Percentiles rank a stretch among this genome's conserved stretches.
These are phyloP conservation scores for Metridium senile DNA, from an alignment of 92 coral and sea anemone species.

Conservation along the genomic window DNA sequence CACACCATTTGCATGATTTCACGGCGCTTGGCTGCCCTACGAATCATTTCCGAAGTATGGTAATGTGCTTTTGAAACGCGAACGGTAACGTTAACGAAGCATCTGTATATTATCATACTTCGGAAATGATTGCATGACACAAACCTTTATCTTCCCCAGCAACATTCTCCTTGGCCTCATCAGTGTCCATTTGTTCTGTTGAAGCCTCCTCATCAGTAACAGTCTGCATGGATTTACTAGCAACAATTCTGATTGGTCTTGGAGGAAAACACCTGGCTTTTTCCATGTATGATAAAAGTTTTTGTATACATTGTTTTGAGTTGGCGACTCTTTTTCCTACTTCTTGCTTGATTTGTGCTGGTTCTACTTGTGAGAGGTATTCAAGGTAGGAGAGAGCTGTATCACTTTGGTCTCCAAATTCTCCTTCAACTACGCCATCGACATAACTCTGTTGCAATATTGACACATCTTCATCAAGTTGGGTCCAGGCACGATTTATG, in stretches of 20 bases:
- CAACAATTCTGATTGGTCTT: constrained; percentile 7
- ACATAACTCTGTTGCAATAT: constrained; percentile 85
- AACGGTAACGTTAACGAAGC: too few relatives aligned
- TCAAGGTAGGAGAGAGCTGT: constrained; percentile 73
- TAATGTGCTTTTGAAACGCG: too few relatives aligned
- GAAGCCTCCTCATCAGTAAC: constrained; percentile 3
- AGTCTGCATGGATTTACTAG: background rate
- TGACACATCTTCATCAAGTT: constrained; percentile 95
- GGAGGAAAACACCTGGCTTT: constrained; percentile 54
- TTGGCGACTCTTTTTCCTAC: constrained; percentile 69
- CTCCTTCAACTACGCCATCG: constrained; percentile 61
- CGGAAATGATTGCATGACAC: too few relatives aligned
- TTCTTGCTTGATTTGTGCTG: constrained; percentile 71
- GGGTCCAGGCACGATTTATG: constrained; percentile 90
- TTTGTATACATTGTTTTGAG: constrained; percentile 67
- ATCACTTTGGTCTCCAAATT: constrained; percentile 82
- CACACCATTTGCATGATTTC: too few relatives aligned
- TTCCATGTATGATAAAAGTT: constrained; percentile 69
- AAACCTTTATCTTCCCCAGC: constrained; percentile 41
- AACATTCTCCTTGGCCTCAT: constrained; percentile 15
- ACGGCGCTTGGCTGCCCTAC: too few relatives aligned
- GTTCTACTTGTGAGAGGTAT: constrained; percentile 66
- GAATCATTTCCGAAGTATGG: too few relatives aligned
- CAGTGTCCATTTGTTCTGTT: constrained; percentile 26
- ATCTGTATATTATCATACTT: too few relatives aligned